phyloP scores from a whole-genome alignment of 2,888 invertebrate genomes.

The Cephus rjabovi region DNA sequence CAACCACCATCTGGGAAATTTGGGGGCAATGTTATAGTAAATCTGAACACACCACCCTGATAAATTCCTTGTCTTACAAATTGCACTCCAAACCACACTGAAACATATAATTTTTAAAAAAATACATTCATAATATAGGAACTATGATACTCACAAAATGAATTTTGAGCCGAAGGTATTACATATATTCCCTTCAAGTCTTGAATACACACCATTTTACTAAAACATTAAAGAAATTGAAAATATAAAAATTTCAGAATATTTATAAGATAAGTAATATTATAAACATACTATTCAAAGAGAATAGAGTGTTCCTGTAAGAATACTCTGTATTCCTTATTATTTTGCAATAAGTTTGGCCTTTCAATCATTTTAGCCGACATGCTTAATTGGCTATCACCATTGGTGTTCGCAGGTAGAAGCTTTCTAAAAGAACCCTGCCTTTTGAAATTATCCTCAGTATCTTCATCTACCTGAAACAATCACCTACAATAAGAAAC shows the following conservation, averaged over 20 bases:
- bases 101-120: slow-evolving; percentile 51
- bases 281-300: slow-evolving; percentile 88
- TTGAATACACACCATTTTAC: slow-evolving; percentile 87
- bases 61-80: slow-evolving; percentile 91
- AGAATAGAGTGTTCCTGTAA: slow-evolving; percentile 91
- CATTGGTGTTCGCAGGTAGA: slow-evolving; percentile 68
- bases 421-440: slow-evolving; percentile 72
- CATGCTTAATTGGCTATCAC: slow-evolving; percentile 72
- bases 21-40: slow-evolving; percentile 86
- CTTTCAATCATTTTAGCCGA: slow-evolving; percentile 71
- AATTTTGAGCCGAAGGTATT: slow-evolving; percentile 88
- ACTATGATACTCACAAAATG: slow-evolving; percentile 76
- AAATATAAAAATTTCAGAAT: not conserved
- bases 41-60: slow-evolving; percentile 91
- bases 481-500: slow-evolving; percentile 5
- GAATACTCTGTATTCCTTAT: slow-evolving; percentile 79
- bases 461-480: slow-evolving; percentile 51
- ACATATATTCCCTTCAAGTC: slow-evolving; percentile 91
- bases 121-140: slow-evolving; percentile 19
- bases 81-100: slow-evolving; percentile 92
- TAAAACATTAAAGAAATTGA: slow-evolving; percentile 65
- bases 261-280: not conserved
- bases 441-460: slow-evolving; percentile 65
- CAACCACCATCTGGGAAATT: slow-evolving; percentile 88
- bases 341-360: slow-evolving; percentile 68